Base-by-base conservation (phyloP, 2,888 invertebrate genomes). In the Stenichneumon culpator region DNA sequence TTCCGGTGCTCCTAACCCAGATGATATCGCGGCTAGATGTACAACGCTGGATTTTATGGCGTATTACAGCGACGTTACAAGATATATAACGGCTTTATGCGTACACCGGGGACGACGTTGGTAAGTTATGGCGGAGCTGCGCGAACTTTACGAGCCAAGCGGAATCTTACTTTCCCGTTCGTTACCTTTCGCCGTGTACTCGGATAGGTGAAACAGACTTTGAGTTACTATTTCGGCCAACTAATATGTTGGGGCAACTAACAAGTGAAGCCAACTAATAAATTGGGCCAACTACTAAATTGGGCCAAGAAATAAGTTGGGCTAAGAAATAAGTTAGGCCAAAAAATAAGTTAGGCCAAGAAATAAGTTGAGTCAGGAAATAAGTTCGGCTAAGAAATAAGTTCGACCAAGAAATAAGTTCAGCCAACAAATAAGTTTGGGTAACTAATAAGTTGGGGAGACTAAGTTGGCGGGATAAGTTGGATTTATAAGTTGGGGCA, bases 11-110 rank as follows among this genome's bases (percentile, higher is more conserved):
- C 87, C 90, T 92, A 92, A 91, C 90, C 92, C 90, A 92, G 92
- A 92, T 92, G 91, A 93, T 92, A 93, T 92, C 92, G 90, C 90
- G 88, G 82, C 89, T 91, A 91, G 92, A 92, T 92, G 92, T 91
- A 91, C 91, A 91, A 89, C 91, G 90, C 84, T 72, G 90, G 89
- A 89, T 90, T 91, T 92, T 92, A 92, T 91, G 90, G 92, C 90
- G 89, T 90, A 92, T 92, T 92, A 92, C 91, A 88, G 89, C 60
- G 89, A 91, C 90, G 89, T 90, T 90, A 90, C 91, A 91, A 90
- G 90, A 89, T 90, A 90, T 90, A 91, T 92, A 91, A 91, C 90
- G 90, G 91, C 90, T 91, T 92, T 91, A 90, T 92, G 91, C 91
- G 90, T 92, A 89, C 78, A 87, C 88, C 86, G 22, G 73, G 79